Base-by-base conservation (phyloP, 2,113 vertebrate genomes). In the Zosterops hypoxanthus region DNA sequence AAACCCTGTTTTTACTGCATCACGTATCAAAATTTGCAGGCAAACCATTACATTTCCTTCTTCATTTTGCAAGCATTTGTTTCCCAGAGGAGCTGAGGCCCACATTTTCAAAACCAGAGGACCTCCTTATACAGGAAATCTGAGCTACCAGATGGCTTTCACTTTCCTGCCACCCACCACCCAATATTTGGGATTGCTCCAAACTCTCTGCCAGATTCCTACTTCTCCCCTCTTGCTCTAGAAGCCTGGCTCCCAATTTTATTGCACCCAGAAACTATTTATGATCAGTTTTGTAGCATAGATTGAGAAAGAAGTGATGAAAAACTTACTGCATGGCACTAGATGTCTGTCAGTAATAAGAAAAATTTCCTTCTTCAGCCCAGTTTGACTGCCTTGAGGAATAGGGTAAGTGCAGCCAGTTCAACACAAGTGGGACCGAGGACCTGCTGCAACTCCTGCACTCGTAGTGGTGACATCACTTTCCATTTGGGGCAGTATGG, bases 101-200 rank as follows among this genome's bases (percentile, higher is more conserved):
- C 92, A 89, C 71, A 75, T 92, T 96, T 94, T 93, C 79, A 87
- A 96, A 96, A 92, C 75, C 78, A 87, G 88, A 95, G 93, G 93
- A 92, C 95, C 93, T 96, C 94, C 93, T 94, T 88, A 93, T 34
- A 96, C 94, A 92, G 92, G 93, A 95, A 96, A 97, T 96, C 76
- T 96, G 95, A 97, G 88, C 90, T 71, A 92, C 92, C 95, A 96
- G 96, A 95, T 96, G 87, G 95, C 72, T 95, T 95, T 93, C 70
- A 72, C 83, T 97, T 96, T 84, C 84, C 66, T 94, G 89, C 94
- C 94, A 95, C 87, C 94, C 94, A 96, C 92, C 66, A 95, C 89
- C 92, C 90, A 95, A 94, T 96, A 96, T 95, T 95, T 96, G 96
- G 96, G 94, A 97, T 83, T 47, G 56, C 92, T 96, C 94, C 95